A percentile compares a stretch with the other conserved stretches of the same genome.
Evolutionary conservation across 2,888 invertebrate genomes (phyloP).

Genomic region (Scaptomyza cyrtandrae): DNA sequence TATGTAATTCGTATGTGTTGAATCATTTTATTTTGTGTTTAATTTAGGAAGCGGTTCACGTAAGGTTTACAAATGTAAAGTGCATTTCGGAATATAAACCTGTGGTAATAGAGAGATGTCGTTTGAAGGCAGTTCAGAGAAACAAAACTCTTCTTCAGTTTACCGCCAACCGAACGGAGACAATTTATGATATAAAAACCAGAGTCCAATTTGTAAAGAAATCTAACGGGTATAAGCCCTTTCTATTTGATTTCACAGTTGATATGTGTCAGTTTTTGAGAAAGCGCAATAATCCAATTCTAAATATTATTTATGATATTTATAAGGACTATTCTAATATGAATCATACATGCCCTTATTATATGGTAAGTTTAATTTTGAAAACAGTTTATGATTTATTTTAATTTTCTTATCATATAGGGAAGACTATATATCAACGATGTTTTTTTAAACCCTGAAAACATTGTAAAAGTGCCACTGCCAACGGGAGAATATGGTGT

Average conservation of each 20-base stretch:
- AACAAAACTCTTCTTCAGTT: conserved; percentile 13
- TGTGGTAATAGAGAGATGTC: no score
- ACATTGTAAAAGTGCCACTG: background rate
- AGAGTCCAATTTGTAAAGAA: conserved; percentile 6
- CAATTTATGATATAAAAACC: conserved; percentile 5
- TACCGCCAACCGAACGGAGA: background rate
- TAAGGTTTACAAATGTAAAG: no score
- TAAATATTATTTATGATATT: background rate
- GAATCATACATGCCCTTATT: conserved; percentile 38
- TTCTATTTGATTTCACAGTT: conserved; percentile 10
- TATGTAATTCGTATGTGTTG: no score
- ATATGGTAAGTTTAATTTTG: conserved; percentile 11
- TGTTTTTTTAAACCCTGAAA: conserved; percentile 2
- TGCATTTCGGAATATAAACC: no score
- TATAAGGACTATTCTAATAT: conserved; percentile 26
- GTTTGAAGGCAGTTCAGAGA: conserved; percentile 19
- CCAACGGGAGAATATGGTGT: conserved; percentile 34
- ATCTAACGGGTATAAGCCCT: conserved; percentile 37
- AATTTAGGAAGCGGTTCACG: no score
- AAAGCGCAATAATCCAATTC: conserved; percentile 13
- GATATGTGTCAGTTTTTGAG: conserved; percentile 18
- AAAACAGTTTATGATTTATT: background rate
- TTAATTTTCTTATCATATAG: conserved; percentile 1
- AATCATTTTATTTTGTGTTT: no score
- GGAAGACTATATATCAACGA: conserved; percentile 6